Evolutionary conservation across 2,888 invertebrate genomes (phyloP).

Genomic region (Macrophya alboannulata): DNA sequence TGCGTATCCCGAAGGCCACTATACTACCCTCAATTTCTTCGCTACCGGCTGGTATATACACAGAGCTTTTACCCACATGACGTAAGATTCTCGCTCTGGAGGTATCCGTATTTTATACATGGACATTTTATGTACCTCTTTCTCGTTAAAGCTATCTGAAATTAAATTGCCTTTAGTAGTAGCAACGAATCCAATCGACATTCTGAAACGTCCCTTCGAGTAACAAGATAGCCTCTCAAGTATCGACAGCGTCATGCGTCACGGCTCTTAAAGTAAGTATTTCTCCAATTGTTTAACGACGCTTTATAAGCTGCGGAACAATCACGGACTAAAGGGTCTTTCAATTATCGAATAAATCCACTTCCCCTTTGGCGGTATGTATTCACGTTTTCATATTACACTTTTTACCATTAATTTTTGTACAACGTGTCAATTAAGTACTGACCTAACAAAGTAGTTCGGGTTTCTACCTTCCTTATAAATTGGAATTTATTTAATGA

Average conservation of each 20-base stretch:
- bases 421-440: neutral
- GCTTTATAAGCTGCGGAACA: neutral
- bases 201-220: conserved; percentile 6
- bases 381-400: neutral
- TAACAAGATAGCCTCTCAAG: conserved; percentile 31
- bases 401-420: neutral
- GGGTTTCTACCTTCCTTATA: neutral
- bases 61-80: neutral
- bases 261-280: conserved; percentile 12
- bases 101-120: neutral
- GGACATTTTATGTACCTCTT: neutral
- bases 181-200: conserved; percentile 24
- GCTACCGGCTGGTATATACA: too few species aligned
- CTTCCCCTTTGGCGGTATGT: neutral
- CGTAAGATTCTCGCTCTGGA: neutral
- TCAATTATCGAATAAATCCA: neutral
- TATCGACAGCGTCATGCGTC: conserved; percentile 16
- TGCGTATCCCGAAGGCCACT: neutral
- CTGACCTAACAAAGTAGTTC: neutral
- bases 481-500: conserved; percentile 47
- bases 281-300: neutral
- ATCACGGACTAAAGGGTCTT: neutral
- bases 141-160: conserved; percentile 23
- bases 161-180: conserved; percentile 37
- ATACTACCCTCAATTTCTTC: neutral